Conservation (phyloP, 1,140 invertebrate genomes). For the Pseudomyrmex flavicornis region DNA sequence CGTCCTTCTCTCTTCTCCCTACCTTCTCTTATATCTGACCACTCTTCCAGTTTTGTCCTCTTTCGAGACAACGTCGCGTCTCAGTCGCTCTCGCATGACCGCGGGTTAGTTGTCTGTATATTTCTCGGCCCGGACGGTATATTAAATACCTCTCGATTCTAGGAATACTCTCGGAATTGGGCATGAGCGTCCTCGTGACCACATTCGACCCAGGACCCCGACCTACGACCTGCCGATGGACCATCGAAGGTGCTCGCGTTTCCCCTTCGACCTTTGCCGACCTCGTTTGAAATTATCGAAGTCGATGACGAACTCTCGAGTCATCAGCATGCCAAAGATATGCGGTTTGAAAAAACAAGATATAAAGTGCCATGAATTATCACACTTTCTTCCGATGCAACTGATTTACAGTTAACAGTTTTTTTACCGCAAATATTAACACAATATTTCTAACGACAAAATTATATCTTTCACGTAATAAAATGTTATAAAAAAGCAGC, state of each 20-base stretch:
- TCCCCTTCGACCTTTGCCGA: slow-evolving; percentile 53
- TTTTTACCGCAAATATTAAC: not conserved
- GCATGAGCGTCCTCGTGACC: slow-evolving; percentile 55
- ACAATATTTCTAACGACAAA: not conserved
- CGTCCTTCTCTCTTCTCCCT: slow-evolving; percentile 49
- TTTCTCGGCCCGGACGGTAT: slow-evolving; percentile 39
- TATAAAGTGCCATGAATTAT: slow-evolving; percentile 5
- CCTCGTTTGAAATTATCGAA: slow-evolving; percentile 27
- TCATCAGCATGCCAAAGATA: not conserved
- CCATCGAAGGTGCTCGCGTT: slow-evolving; percentile 54
- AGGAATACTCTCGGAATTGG: slow-evolving; percentile 69
- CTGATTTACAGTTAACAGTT: not conserved
- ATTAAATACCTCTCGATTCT: slow-evolving; percentile 73
- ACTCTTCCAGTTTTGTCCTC: slow-evolving; percentile 25
- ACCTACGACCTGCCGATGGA: slow-evolving; percentile 57
- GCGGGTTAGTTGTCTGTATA: slow-evolving; percentile 28
- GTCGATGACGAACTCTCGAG: slow-evolving; percentile 10
- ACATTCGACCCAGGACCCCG: slow-evolving; percentile 61
- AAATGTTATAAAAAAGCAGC: not conserved
- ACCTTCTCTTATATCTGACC: slow-evolving; percentile 20
- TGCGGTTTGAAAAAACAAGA: slow-evolving; percentile 18
- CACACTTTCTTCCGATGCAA: not conserved
- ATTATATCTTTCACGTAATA: not conserved
- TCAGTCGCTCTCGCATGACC: slow-evolving; percentile 29
- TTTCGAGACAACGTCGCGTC: slow-evolving; percentile 46